Base-by-base conservation (phyloP, 2,888 invertebrate genomes). In the Pantelozetes paolii region DNA sequence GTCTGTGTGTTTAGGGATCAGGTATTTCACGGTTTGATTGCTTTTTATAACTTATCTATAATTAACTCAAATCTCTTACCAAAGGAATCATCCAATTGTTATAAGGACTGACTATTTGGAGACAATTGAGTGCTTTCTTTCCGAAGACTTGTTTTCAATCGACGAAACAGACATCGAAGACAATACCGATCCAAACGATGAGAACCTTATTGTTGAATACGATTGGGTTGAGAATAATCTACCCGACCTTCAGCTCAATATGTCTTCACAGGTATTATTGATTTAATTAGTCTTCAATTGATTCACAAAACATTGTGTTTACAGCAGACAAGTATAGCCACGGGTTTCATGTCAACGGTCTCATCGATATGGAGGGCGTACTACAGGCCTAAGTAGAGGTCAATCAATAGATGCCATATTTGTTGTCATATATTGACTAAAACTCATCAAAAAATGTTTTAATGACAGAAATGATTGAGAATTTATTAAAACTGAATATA, bases 291-390 rank as follows among this genome's bases (percentile, higher is more conserved):
- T 18, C 2, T 45, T 45, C 11, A 6, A 13, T 45, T 15, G 15
- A 45, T 15, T 45, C 15, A 45, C 6, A 15, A 11, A 15, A 15
- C 11, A 45, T 45, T 45, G 8, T 13, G 8, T 45, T 45, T 13
- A 45, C 18, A 45, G 15, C 8, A 45, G 15, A 6, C 45, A 36
- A 36, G 9, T 36, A 45, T 45, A 9, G 45, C 36, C 92, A 98
- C 84, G 97, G 98, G 86, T n/a, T n/a, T n/a, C n/a, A n/a, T n/a
- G n/a, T n/a, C n/a, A n/a, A n/a, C n/a, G n/a, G n/a, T n/a, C n/a
- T n/a, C n/a, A n/a, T n/a, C n/a, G n/a, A n/a, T n/a, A n/a, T n/a
- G n/a, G n/a, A n/a, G n/a, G n/a, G n/a, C n/a, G n/a, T n/a, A n/a
- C n/a, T n/a, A n/a, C n/a, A n/a, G n/a, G n/a, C n/a, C n/a, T n/a